Evolutionary conservation across 1,140 invertebrate species (phyloP), one percentile per base, ranked within the genome.

Genomic region (Spodoptera litura): DNA sequence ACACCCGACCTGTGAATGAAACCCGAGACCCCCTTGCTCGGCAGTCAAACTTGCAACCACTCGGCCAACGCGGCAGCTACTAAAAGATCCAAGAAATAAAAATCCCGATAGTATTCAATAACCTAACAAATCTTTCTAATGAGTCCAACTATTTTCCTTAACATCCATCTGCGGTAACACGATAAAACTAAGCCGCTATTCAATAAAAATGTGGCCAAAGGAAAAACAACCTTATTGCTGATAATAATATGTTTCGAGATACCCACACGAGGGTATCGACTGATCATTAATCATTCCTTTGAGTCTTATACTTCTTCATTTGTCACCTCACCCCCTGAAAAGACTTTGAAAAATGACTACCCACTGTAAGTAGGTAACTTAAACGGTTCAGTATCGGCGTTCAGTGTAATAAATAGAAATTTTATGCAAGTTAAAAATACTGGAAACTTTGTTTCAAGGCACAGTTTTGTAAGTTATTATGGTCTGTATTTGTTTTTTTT

Each of bases 271-370:
- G 52, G 71, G 80, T 82, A 85, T 84, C 38, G 78, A 76, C 27
- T 20, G 71, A 81, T 61, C 85, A 88, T 88, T 87, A 89, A 89
- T 90, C 85, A 88, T 87, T 78, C 79, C 80, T 74, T 75, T 85
- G 71, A 70, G 78, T 82, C 84, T 44, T 78, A 88, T 89, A 87
- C 84, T 89, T 86, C 83, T 88, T 88, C 87, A 91, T 92, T 91
- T 90, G 89, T 92, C 91, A 87, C 83, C 84, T 82, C 81, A 84
- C 81, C 83, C 83, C 79, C 78, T 85, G 80, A 80, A 83, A 87
- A 78, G 84, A 88, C 86, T 85, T 88, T 92, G 90, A 91, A 88
- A 89, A 91, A 90, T 90, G 83, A 87, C 81, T 84, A 83, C 70
- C 81, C 78, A 79, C 82, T 88, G 38, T 85, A 84, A 78, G 72